phyloP scores from a whole-genome alignment of 2,797 vertebrate species.

The Psittacula echo region DNA sequence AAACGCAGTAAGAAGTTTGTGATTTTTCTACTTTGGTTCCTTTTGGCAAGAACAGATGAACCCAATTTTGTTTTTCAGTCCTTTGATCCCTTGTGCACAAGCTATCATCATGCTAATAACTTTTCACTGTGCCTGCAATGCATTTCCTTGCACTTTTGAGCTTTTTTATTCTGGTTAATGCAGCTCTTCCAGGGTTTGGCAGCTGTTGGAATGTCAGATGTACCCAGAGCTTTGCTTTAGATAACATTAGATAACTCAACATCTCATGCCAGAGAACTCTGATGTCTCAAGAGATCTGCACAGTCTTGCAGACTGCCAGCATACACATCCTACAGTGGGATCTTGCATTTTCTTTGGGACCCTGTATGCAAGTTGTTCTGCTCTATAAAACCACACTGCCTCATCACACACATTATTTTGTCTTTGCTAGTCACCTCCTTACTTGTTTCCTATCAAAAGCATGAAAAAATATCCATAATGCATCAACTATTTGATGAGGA shows the following conservation, averaged over 20 bases:
- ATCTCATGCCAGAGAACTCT: not conserved
- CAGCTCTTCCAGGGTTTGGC: not conserved
- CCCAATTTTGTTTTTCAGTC: not conserved
- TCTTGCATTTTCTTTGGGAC: not conserved
- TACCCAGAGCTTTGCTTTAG: not conserved
- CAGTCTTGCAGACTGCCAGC: not conserved
- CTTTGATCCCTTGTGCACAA: not conserved
- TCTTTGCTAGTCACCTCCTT: too few relatives aligned
- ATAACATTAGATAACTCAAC: not conserved
- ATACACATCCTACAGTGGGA: fast-evolving
- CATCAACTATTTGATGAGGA: too few relatives aligned
- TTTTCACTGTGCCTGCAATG: not conserved
- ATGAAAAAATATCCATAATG: too few relatives aligned
- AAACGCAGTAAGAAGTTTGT: not conserved
- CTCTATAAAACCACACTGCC: too few relatives aligned
- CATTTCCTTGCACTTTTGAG: not conserved
- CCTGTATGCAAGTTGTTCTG: too few relatives aligned
- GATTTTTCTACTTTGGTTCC: not conserved
- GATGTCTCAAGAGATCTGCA: not conserved
- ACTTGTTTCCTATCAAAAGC: too few relatives aligned
- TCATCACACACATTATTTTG: too few relatives aligned
- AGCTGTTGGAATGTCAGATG: not conserved
- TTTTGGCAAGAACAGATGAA: not conserved
- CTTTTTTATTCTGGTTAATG: not conserved
- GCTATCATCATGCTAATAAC: not conserved